Conservation (phyloP, 2,888 invertebrate species). For the Lasioglossum pauxillum region DNA sequence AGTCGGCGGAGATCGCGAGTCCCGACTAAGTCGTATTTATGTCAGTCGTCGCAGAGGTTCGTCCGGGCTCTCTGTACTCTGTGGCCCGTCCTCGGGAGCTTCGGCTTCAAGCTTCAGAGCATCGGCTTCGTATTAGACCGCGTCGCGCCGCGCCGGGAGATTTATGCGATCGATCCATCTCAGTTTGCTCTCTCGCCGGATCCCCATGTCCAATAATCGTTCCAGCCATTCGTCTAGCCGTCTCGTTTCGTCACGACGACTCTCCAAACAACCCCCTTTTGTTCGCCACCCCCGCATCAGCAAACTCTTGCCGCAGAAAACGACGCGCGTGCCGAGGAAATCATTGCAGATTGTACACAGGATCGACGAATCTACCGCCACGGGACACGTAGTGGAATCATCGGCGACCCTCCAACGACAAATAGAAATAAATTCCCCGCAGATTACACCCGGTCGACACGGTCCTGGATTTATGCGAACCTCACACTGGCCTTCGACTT, state of each 20-base stretch:
- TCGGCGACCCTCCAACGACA: slow-evolving; percentile 76
- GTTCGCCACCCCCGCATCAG: not conserved
- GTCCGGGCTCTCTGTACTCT: slow-evolving; percentile 28
- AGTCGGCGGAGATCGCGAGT: slow-evolving; percentile 74
- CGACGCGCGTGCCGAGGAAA: slow-evolving; percentile 58
- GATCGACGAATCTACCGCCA: slow-evolving; percentile 53
- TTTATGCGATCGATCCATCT: slow-evolving; percentile 83
- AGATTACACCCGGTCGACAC: slow-evolving; percentile 70
- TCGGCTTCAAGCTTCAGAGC: slow-evolving; percentile 73
- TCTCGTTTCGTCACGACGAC: slow-evolving; percentile 17
- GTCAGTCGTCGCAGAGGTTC: slow-evolving; percentile 66
- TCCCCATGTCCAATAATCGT: slow-evolving; percentile 65
- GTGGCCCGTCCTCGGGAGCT: not conserved
- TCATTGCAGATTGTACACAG: slow-evolving; percentile 55
- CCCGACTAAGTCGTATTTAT: slow-evolving; percentile 83
- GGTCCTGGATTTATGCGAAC: slow-evolving; percentile 23
- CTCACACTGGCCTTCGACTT: slow-evolving; percentile 17
- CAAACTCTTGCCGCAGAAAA: slow-evolving; percentile 37
- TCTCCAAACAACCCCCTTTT: not conserved
- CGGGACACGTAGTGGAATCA: slow-evolving; percentile 57
- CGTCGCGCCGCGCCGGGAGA: slow-evolving; percentile 70
- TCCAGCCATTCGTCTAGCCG: slow-evolving; percentile 41
- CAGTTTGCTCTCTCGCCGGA: slow-evolving; percentile 78
- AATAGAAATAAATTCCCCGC: slow-evolving; percentile 80
- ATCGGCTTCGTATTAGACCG: slow-evolving; percentile 80